Conservation (phyloP, 2,797 vertebrate genomes). For the Vireo griseus region DNA sequence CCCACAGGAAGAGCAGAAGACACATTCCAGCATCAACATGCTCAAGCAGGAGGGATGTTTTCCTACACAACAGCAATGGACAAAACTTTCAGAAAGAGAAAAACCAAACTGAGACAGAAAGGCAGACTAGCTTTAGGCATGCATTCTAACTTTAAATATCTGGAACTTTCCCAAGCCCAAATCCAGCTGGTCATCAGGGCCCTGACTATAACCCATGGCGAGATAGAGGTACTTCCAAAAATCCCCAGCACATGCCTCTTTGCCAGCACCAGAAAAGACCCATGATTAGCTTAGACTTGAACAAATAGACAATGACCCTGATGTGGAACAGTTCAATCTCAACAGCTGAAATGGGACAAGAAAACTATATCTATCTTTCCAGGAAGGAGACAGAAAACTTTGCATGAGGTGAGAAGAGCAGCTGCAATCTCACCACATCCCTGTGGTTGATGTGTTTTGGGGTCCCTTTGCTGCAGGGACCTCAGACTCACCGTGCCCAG, state of each 20-base stretch:
- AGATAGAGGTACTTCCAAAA: not conserved
- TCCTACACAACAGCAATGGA: not conserved
- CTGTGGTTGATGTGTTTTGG: not conserved
- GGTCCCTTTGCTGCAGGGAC: not conserved
- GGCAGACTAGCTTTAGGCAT: not conserved
- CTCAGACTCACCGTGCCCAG: constrained; percentile 84
- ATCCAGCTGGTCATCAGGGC: not conserved
- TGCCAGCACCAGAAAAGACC: not conserved
- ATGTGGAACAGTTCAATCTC: rapidly evolving
- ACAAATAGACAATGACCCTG: not conserved
- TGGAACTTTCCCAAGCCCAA: not conserved
- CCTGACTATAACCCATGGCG: not conserved
- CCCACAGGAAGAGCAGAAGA: not conserved
- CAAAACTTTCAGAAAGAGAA: not conserved
- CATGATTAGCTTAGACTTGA: not conserved
- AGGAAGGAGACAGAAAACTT: not conserved
- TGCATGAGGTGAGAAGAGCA: not conserved
- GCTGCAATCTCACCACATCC: not conserved
- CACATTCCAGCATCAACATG: not conserved
- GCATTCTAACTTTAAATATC: not conserved
- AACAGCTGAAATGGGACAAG: not conserved
- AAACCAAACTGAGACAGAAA: not conserved
- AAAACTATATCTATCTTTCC: not conserved
- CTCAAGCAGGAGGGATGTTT: not conserved
- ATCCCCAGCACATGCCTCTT: not conserved